Base-by-base conservation (phyloP, 2,888 invertebrate genomes). In the Tenthredo notha region DNA sequence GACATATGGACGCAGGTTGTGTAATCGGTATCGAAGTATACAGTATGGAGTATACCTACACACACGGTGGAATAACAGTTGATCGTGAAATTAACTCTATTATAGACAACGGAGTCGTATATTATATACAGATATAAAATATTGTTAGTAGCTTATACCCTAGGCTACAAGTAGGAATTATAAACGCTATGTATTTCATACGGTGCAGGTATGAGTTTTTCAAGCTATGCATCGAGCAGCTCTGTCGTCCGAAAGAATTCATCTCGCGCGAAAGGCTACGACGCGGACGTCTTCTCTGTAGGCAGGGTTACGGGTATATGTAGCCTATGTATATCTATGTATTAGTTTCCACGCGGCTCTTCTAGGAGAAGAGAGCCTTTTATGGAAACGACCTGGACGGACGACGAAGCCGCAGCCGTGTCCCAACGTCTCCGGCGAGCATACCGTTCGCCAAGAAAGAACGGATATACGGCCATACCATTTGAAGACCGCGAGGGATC, bases 271-370 rank as follows among this genome's bases (percentile, higher is more conserved):
- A 70, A 43, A 43, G 72, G 43, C 40, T 74, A 75, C 86, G 84
- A 75, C n/a, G n/a, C n/a, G n/a, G n/a, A n/a, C 85, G 86, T 86
- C 86, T 84, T 78, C 43, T 54, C 75, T 65, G 67, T 33, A 33
- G 29, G 18, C 18, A 15, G 21, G 61, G n/a, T 12, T 21, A 21
- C 25, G 25, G 21, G 25, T 61, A 61, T 25, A 61, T n/a, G 61
- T 12, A 25, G 10, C 58, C 58, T n/a, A 21, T 25, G 85, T 33
- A 18, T 75, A 78, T 43, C 33, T 29, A 43, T 58, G 80, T 40
- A 40, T 40, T 12, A 40, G 58, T 40, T 78, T 61, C 40, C 37
- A 80, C 25, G 58, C 61, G 18, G 61, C 77, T 80, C 40, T 61
- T 61, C 61, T 80, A 58, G 58, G 58, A 77, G 77, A 58, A 37